Evolutionary conservation across 2,888 invertebrate genomes (phyloP).

Genomic region (Pherbina coryleti): DNA sequence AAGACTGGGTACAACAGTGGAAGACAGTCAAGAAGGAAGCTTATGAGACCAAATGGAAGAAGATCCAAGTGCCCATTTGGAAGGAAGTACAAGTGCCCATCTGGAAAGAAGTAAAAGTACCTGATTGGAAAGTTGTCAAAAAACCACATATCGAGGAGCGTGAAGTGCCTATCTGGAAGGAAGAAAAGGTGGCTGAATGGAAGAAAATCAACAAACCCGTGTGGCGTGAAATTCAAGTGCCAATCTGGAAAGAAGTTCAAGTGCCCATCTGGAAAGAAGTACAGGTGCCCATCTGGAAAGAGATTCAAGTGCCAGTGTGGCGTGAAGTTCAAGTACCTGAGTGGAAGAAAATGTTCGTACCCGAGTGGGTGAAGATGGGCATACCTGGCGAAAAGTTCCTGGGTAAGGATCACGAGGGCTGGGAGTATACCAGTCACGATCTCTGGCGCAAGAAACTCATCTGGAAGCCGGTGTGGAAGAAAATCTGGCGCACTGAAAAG

Average conservation of each 20-base stretch:
- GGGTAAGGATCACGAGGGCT: conserved; percentile 85
- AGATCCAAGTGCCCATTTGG: conserved; percentile 82
- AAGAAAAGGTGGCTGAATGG: conserved; percentile 75
- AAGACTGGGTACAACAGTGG: conserved; percentile 80
- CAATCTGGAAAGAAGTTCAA: conserved; percentile 75
- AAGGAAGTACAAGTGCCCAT: conserved; percentile 82
- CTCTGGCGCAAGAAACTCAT: conserved; percentile 85
- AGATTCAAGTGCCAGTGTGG: conserved; percentile 82
- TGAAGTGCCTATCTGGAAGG: conserved; percentile 74
- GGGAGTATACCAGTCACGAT: conserved; percentile 87
- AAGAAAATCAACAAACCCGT: conserved; percentile 76
- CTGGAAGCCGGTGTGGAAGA: conserved; percentile 79
- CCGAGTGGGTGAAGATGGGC: conserved; percentile 75
- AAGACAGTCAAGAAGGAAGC: conserved; percentile 80
- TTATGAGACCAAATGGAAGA: conserved; percentile 84
- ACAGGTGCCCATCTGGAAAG: conserved; percentile 79
- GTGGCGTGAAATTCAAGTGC: conserved; percentile 80
- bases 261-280: conserved; percentile 75
- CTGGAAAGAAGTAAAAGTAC: conserved; percentile 80
- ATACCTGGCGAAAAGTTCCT: conserved; percentile 85
- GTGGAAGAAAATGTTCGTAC: conserved; percentile 74
- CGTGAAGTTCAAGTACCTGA: conserved; percentile 70
- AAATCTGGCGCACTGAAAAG: conserved; percentile 84
- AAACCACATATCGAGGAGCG: conserved; percentile 75
- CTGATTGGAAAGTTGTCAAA: conserved; percentile 76